These are phyloP conservation scores for Pecten maximus DNA, from an alignment of 2,888 invertebrate genomes.

Conservation along the genomic window DNA sequence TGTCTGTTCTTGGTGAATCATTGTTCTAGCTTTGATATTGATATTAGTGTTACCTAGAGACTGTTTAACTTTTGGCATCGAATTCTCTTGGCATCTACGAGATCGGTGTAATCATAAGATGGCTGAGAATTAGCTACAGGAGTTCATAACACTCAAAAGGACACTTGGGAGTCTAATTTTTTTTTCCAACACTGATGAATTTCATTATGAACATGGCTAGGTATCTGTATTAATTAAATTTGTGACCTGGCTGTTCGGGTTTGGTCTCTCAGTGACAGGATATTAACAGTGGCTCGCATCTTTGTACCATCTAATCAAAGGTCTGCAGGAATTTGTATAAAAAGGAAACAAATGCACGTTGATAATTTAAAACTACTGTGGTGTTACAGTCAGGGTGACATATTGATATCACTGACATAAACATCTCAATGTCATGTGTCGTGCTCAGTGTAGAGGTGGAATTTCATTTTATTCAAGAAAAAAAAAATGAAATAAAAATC, in stretches of 20 bases:
- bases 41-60: background rate
- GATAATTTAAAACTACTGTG: background rate
- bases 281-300: background rate
- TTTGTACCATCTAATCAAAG: slow-evolving; percentile 30
- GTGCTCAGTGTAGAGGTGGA: background rate
- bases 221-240: slow-evolving; percentile 33
- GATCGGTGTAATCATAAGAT: background rate
- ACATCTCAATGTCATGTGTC: background rate
- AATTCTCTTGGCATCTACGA: background rate
- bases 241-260: slow-evolving; percentile 2
- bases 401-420: background rate
- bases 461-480: background rate
- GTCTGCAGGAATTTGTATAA: slow-evolving; percentile 28
- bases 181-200: slow-evolving; percentile 7
- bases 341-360: background rate
- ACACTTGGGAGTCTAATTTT: background rate
- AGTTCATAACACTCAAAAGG: background rate
- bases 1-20: background rate
- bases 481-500: background rate
- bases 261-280: background rate
- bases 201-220: background rate
- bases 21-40: background rate
- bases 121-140: background rate
- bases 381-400: background rate
- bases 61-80: background rate